phyloP scores from a whole-genome alignment of 2,888 invertebrate genomes.

The Epistrophella euchroma region DNA sequence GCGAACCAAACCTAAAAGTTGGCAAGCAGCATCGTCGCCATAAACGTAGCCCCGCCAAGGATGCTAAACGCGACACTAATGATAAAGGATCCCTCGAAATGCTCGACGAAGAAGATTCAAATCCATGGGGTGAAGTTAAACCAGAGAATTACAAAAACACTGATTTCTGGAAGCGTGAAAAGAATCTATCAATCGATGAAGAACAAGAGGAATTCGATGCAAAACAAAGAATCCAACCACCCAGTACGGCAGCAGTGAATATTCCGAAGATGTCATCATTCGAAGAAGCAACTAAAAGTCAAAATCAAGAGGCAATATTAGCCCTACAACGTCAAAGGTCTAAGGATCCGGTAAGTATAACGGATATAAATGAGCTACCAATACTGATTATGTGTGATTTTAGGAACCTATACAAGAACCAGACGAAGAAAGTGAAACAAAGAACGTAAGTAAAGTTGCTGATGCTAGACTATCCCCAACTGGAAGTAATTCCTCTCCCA shows the following conservation, averaged over 20 bases:
- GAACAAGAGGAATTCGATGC: constrained; percentile 80
- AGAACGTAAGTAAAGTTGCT: constrained; percentile 74
- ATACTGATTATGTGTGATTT: constrained; percentile 12
- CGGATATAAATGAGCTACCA: background rate
- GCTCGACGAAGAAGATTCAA: constrained; percentile 80
- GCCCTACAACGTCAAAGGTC: constrained; percentile 79
- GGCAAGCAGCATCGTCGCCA: constrained; percentile 80
- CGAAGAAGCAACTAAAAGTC: constrained; percentile 82
- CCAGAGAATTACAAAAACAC: constrained; percentile 82
- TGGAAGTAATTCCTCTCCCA: constrained; percentile 70
- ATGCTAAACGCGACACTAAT: constrained; percentile 76
- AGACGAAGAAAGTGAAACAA: constrained; percentile 60
- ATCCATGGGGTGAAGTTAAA: constrained; percentile 83
- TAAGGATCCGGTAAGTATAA: constrained; percentile 78
- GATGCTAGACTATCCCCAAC: constrained; percentile 76
- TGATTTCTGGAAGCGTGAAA: constrained; percentile 83
- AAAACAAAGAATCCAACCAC: constrained; percentile 55
- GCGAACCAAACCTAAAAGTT: constrained; percentile 81
- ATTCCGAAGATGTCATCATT: constrained; percentile 82
- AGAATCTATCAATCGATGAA: constrained; percentile 82
- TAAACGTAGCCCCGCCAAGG: constrained; percentile 82
- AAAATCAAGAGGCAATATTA: constrained; percentile 81
- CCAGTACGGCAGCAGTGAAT: constrained; percentile 75
- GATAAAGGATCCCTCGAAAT: constrained; percentile 79
- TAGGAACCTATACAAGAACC: constrained; percentile 69